Conservation (phyloP, 2,888 invertebrate genomes). For the Dioctria linearis region DNA sequence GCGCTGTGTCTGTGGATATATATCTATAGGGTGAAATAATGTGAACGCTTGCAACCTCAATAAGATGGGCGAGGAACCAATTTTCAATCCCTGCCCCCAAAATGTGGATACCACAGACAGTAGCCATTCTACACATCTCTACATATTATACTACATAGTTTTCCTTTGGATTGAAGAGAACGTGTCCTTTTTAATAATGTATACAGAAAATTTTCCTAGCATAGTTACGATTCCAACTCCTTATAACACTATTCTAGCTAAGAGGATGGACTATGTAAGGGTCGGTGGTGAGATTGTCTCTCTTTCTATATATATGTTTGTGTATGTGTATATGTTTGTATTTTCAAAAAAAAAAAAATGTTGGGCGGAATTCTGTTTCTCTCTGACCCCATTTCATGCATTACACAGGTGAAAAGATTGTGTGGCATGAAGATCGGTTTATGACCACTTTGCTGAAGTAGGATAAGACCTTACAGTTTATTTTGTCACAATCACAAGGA, state of each 20-base stretch:
- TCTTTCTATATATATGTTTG: background rate
- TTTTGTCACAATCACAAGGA: conserved; percentile 44
- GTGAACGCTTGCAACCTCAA: conserved; percentile 11
- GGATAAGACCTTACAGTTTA: conserved; percentile 46
- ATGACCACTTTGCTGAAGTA: conserved; percentile 40
- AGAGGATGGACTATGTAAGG: too few relatives aligned
- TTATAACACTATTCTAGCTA: conserved; percentile 37
- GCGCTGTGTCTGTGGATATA: background rate
- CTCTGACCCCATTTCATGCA: conserved; percentile 42
- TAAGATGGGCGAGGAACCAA: conserved; percentile 34
- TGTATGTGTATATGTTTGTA: too few relatives aligned
- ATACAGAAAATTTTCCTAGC: conserved; percentile 34
- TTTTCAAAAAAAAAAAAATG: background rate
- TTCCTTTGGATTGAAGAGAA: conserved; percentile 27
- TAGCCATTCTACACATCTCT: background rate
- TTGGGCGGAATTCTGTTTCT: background rate
- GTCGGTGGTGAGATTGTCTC: conserved; percentile 15
- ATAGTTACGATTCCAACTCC: conserved; percentile 22
- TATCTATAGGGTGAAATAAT: conserved; percentile 33
- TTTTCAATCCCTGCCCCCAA: conserved; percentile 44
- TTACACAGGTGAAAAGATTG: conserved; percentile 50
- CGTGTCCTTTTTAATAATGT: conserved; percentile 52
- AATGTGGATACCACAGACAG: conserved; percentile 44
- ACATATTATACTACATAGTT: too few relatives aligned
- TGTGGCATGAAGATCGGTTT: conserved; percentile 48